Percentiles rank a stretch among this genome's conserved stretches.
These are phyloP conservation scores for Galerucella nymphaeae DNA, from an alignment of 2,888 invertebrate genomes.

Conservation along the genomic window DNA sequence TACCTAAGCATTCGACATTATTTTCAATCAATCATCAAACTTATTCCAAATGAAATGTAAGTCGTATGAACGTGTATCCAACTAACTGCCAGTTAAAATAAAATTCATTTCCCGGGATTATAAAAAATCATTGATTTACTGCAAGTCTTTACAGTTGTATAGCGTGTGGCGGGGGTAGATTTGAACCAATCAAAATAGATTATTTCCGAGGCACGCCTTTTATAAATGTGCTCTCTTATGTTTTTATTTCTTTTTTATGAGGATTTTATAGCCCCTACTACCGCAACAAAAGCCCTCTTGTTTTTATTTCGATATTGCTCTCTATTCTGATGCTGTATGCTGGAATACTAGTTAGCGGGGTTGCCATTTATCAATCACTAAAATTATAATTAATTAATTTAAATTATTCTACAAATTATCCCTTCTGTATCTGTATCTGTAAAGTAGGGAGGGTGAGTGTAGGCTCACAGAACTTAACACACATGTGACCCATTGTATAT, in stretches of 20 bases:
- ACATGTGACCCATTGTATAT: too few species aligned
- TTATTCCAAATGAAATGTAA: not conserved
- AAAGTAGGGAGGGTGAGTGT: too few species aligned
- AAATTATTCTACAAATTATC: too few species aligned
- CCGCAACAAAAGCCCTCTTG: constrained; percentile 43
- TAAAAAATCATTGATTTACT: constrained; percentile 59
- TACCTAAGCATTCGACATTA: too few species aligned
- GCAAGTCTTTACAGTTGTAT: constrained; percentile 46
- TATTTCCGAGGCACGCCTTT: constrained; percentile 55
- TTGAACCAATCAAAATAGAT: constrained; percentile 56
- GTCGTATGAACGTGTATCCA: constrained; percentile 39
- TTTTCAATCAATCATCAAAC: not conserved
- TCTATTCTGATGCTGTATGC: constrained; percentile 30
- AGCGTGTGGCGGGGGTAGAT: constrained; percentile 43
- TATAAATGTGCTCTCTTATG: constrained; percentile 58
- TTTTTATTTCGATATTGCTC: constrained; percentile 39
- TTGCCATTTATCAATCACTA: not conserved
- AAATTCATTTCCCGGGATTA: constrained; percentile 56
- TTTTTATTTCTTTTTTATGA: constrained; percentile 60
- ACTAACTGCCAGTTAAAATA: constrained; percentile 49
- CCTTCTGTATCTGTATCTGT: too few species aligned
- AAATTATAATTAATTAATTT: not conserved
- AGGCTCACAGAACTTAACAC: too few species aligned
- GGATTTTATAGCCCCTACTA: constrained; percentile 52
- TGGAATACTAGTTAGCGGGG: constrained; percentile 6